phyloP scores from a whole-genome alignment of 2,113 vertebrate species.

The Pedionomus torquatus region DNA sequence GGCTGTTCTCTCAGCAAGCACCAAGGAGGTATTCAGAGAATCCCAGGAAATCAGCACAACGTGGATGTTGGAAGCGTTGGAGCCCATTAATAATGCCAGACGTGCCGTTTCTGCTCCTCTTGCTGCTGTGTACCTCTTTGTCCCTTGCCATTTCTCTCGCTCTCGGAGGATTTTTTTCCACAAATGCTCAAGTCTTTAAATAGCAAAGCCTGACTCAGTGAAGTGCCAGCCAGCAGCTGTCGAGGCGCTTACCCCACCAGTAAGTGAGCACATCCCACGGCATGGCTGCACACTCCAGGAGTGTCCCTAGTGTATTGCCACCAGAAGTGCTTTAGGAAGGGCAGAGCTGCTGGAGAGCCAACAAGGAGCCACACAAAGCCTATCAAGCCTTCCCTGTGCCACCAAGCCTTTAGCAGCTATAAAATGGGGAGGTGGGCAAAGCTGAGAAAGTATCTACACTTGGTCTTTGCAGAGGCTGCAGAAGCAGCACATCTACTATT shows the following conservation, averaged over 20 bases:
- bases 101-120: neutral
- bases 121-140: neutral
- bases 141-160: accelerated
- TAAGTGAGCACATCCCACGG: accelerated
- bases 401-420: accelerated
- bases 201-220: neutral
- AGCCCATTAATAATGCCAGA: neutral
- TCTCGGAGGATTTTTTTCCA: neutral
- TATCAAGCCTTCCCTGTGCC: neutral
- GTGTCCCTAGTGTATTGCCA: neutral
- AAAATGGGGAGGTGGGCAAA: neutral
- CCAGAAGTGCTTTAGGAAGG: neutral
- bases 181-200: neutral
- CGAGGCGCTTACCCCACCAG: accelerated
- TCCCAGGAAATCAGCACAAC: neutral
- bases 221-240: neutral
- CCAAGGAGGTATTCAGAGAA: neutral
- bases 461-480: neutral
- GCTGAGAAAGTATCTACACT: neutral
- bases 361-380: neutral
- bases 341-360: neutral
- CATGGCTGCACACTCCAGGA: accelerated
- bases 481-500: neutral
- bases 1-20: neutral
- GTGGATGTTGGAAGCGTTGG: neutral